phyloP scores from a whole-genome alignment of 2,113 vertebrate genomes.

The Zapornia atra region DNA sequence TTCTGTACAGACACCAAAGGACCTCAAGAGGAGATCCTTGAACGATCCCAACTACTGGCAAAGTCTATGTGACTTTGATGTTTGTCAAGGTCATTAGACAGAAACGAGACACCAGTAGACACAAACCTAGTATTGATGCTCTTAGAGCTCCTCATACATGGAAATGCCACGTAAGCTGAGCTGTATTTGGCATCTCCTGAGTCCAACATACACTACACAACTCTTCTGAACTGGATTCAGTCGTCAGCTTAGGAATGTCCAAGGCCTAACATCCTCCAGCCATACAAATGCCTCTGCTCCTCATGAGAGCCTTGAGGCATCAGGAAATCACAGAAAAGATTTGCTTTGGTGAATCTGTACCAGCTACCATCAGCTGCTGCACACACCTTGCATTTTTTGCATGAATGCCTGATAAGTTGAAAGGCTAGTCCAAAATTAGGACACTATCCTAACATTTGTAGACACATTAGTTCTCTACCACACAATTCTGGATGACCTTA shows the following conservation, averaged over 20 bases:
- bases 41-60: background rate
- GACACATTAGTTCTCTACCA: background rate
- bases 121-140: background rate
- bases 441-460: background rate
- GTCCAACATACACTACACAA: background rate
- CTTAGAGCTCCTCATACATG: background rate
- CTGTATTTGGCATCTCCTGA: background rate
- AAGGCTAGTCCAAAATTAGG: background rate
- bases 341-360: background rate
- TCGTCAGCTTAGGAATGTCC: background rate
- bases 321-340: background rate
- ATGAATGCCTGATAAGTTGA: background rate
- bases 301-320: background rate
- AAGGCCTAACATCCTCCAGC: background rate
- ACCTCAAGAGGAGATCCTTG: background rate
- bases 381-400: background rate
- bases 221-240: background rate
- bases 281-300: background rate
- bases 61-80: background rate
- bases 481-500: background rate
- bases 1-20: background rate
- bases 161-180: background rate
- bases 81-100: background rate
- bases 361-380: background rate
- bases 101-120: background rate